phyloP scores from a whole-genome alignment of 2,797 vertebrate genomes.

The Accipiter minullus region DNA sequence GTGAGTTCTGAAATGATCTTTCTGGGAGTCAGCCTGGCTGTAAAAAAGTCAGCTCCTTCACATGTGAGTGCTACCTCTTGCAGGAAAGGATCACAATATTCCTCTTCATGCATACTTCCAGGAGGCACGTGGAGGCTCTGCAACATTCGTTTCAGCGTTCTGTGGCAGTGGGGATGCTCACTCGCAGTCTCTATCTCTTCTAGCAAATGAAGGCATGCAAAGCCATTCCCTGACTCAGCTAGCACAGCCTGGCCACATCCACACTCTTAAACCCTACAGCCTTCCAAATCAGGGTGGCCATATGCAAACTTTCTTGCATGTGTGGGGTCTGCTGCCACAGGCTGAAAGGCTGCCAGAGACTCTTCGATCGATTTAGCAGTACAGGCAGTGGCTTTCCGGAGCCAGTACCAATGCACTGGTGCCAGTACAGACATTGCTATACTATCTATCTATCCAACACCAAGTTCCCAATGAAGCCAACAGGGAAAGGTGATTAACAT shows the following conservation, averaged over 20 bases:
- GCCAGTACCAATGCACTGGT: rapidly evolving
- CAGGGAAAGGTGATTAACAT: background rate
- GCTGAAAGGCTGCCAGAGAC: background rate
- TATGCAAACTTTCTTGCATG: background rate
- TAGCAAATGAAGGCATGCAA: background rate
- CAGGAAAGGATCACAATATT: background rate
- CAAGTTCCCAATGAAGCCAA: background rate
- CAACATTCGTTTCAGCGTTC: rapidly evolving
- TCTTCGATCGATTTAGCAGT: background rate
- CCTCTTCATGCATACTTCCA: background rate
- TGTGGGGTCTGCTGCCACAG: background rate
- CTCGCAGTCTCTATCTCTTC: background rate
- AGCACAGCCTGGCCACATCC: background rate
- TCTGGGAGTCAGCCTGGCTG: background rate
- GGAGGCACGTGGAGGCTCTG: background rate
- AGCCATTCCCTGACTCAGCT: background rate
- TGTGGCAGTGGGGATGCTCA: background rate
- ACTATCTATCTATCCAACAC: background rate
- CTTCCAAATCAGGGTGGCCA: background rate
- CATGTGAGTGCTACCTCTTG: background rate
- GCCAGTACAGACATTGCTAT: background rate
- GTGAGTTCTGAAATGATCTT: background rate
- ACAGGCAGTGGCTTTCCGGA: background rate
- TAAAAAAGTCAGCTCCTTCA: background rate
- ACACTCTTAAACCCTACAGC: background rate